A percentile compares a stretch with the other conserved stretches of the same genome.
Evolutionary conservation across 1,140 invertebrate genomes (phyloP).

Genomic region (Hylaeus volcanicus): DNA sequence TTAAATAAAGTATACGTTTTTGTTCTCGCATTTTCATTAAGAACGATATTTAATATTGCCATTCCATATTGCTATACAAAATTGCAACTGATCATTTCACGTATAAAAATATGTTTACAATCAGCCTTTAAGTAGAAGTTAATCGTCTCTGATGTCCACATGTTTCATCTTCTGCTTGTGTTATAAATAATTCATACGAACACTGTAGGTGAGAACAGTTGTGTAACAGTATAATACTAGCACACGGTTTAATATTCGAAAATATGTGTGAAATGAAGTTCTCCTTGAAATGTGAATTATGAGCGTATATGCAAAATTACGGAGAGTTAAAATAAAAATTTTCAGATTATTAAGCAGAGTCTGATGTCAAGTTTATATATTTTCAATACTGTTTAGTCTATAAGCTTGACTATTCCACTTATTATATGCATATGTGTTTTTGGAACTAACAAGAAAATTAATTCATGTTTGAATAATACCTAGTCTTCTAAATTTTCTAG

Average conservation of each 20-base stretch:
- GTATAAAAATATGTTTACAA: background rate
- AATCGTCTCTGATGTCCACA: background rate
- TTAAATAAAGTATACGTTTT: background rate
- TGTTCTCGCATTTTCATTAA: background rate
- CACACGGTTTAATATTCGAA: background rate
- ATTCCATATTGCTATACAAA: background rate
- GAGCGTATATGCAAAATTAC: slow-evolving; percentile 1
- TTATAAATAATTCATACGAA: background rate
- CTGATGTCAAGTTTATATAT: too few species aligned
- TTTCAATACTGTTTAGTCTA: too few species aligned
- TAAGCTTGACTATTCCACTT: too few species aligned
- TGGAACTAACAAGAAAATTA: too few species aligned
- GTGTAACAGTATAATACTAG: background rate
- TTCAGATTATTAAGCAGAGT: background rate
- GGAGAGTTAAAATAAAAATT: background rate
- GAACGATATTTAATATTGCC: background rate
- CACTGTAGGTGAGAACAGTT: background rate
- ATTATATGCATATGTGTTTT: too few species aligned
- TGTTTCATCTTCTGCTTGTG: background rate
- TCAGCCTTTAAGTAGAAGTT: background rate
- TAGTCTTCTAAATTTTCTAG: too few species aligned
- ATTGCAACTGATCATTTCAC: background rate
- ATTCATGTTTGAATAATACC: too few species aligned
- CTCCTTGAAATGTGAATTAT: slow-evolving; percentile 1
- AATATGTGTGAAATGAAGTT: slow-evolving; percentile 2